These are phyloP conservation scores for Elephantulus edwardii DNA, from an alignment of 2,113 vertebrate genomes.

Conservation along the genomic window DNA sequence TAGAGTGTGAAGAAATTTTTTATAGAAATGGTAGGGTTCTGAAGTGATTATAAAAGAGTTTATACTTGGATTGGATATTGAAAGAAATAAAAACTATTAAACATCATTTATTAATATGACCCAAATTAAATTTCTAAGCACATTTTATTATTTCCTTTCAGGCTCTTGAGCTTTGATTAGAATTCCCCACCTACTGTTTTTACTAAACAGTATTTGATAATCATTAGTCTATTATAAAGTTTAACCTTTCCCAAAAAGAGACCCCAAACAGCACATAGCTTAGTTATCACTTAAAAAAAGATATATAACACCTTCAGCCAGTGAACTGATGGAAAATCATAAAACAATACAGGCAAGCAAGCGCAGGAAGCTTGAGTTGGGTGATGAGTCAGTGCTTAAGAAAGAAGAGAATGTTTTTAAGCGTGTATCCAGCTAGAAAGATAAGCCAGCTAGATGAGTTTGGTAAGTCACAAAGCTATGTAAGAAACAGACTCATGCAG, in stretches of 20 bases:
- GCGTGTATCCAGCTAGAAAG: background rate
- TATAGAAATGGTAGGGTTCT: conserved; percentile 3
- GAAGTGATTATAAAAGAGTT: background rate
- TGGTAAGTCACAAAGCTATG: background rate
- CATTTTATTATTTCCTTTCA: background rate
- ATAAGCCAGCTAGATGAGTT: background rate
- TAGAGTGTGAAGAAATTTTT: conserved; percentile 35
- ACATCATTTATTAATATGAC: conserved; percentile 7
- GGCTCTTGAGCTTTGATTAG: background rate
- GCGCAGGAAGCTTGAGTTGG: no score
- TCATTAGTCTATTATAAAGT: background rate
- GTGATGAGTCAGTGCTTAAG: background rate
- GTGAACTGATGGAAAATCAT: background rate
- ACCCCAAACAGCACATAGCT: background rate
- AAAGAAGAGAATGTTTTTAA: background rate
- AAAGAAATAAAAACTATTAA: conserved; percentile 47
- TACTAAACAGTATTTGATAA: conserved; percentile 14
- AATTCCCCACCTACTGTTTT: background rate
- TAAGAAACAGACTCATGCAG: background rate
- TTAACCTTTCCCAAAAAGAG: background rate
- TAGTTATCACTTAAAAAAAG: background rate
- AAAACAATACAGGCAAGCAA: background rate
- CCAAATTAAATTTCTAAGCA: background rate
- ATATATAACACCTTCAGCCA: background rate
- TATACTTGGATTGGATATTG: background rate